Base-by-base conservation (phyloP, 2,113 vertebrate genomes). In the Istiophorus platypterus region DNA sequence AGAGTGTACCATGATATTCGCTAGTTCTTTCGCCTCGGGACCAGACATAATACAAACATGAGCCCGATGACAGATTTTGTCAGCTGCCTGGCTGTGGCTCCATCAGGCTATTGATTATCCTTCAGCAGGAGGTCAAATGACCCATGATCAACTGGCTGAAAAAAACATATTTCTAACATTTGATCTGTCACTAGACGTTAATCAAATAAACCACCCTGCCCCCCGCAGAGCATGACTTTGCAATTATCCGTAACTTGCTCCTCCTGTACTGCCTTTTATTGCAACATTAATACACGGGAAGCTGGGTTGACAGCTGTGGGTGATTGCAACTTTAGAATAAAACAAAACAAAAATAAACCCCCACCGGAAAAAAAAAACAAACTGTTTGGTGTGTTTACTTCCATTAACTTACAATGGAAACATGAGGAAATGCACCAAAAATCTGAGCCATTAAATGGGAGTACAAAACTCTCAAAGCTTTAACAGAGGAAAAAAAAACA, bases 21-120 rank as follows among this genome's bases (percentile, higher is more conserved):
- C 81, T 73, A 34, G 34, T 58, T 64, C 20, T 57, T 86, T 18
- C 61, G 82, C 61, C 67, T 45, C 74, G 54, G 41, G 37, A 78
- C 64, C 84, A 93, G 89, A 90, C 89, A 83, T 81, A 92, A 88
- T 7, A 84, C 87, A 93, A 91, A 94, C 91, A 92, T 7, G 1
- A 64, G 57, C 11, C 39, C 39, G 82, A 82, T 62, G 87, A 92
- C 88, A 84, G 72, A 63, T 52, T 42, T 49, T 54, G 68, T 88
- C 89, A 59, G 61, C 70, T 64, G 72, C 67, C 82, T 14, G 78
- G 4, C 65, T 31, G 70, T 72, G 76, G 45, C 84, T 85, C 65
- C 47, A 13, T 85, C 78, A 51, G 58, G 51, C 71, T 70, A 86
- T 83, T 80, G 84, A 92, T 91, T 61, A 69, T 83, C 80, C 66